Conservation (phyloP, 1,140 invertebrate genomes). For the Lepidurus packardi region DNA sequence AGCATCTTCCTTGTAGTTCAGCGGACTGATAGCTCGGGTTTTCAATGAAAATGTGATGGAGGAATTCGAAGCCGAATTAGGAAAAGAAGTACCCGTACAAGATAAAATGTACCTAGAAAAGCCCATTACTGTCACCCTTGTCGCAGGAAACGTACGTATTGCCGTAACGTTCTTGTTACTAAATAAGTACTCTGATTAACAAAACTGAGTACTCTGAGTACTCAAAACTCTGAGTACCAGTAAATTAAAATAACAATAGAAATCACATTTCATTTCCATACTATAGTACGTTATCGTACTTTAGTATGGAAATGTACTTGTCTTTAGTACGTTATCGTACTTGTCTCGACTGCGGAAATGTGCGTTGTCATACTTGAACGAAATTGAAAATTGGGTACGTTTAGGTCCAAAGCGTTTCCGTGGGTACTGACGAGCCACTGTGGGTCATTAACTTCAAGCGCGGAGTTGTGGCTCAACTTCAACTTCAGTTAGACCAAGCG, state of each 20-base stretch:
- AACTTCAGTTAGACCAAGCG: constrained; percentile 29
- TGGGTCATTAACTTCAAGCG: constrained; percentile 34
- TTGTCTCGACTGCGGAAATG: neutral
- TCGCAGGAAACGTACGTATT: constrained; percentile 27
- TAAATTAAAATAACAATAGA: no score
- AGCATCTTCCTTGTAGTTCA: constrained; percentile 7
- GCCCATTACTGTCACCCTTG: constrained; percentile 29
- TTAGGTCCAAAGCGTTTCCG: constrained; percentile 30
- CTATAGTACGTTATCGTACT: no score
- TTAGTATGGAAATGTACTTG: no score
- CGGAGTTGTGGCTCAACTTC: constrained; percentile 32
- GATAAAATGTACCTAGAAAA: constrained; percentile 31
- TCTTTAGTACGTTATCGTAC: neutral
- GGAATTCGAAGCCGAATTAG: constrained; percentile 27
- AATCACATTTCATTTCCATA: no score
- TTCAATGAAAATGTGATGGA: constrained; percentile 33
- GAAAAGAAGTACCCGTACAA: constrained; percentile 29
- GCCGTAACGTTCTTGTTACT: no score
- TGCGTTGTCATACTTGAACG: no score
- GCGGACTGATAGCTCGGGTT: neutral
- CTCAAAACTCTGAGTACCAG: no score
- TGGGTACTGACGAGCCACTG: constrained; percentile 29
- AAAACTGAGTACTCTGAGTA: no score
- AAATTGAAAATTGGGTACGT: neutral
- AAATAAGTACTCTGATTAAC: neutral